Percentiles rank a stretch among this genome's conserved stretches.
Conservation (phyloP, 1,140 invertebrate species). For the Nephotettix cincticeps region DNA sequence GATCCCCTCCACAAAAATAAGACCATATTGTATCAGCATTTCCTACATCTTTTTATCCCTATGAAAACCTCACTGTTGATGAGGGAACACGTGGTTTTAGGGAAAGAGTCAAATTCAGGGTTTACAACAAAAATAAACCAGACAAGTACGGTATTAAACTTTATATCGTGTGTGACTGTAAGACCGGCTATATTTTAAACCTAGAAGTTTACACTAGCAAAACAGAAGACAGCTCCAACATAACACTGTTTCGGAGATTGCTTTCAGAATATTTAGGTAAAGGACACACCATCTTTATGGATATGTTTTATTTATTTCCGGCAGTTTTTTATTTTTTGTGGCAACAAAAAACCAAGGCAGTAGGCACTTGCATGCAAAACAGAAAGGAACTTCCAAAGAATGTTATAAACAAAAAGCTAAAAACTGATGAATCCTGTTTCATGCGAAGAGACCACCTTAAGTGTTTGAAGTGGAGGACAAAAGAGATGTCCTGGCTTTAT, state of each 20-base stretch:
- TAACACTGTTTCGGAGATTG: neutral
- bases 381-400: conserved; percentile 9
- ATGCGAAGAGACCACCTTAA: conserved; percentile 13
- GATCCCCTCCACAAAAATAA: too few species aligned
- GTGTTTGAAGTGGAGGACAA: conserved; percentile 26
- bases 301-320: neutral
- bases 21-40: neutral
- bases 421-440: neutral
- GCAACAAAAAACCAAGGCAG: neutral
- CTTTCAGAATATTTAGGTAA: neutral
- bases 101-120: too few species aligned
- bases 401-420: conserved; percentile 23
- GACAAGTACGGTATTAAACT: too few species aligned
- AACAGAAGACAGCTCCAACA: too few species aligned
- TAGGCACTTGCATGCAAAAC: conserved; percentile 17
- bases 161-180: too few species aligned
- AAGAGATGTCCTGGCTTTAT: conserved; percentile 11
- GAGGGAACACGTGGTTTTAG: neutral
- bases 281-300: too few species aligned
- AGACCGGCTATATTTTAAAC: neutral
- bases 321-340: conserved; percentile 25
- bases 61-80: too few species aligned
- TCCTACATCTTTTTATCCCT: neutral
- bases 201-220: neutral
- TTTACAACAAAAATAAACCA: too few species aligned